These are phyloP conservation scores for Paradisaea rubra DNA, from an alignment of 2,113 vertebrate species.

Conservation along the genomic window DNA sequence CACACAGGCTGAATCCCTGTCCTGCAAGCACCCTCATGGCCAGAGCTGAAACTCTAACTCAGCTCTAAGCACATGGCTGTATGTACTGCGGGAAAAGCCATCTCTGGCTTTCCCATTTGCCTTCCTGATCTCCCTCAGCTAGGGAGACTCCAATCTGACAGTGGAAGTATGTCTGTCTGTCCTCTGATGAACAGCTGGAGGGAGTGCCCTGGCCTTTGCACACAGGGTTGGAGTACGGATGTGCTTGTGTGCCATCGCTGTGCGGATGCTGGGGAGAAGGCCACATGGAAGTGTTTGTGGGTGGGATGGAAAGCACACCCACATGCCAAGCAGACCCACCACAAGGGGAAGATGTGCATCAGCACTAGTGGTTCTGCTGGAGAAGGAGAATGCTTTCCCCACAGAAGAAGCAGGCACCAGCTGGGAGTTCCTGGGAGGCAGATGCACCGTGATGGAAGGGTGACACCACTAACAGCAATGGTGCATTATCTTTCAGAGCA, in stretches of 20 bases:
- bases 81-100: neutral
- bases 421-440: neutral
- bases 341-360: too few relatives aligned
- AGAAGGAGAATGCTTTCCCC: neutral
- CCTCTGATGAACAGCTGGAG: neutral
- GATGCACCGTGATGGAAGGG: neutral
- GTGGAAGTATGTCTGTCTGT: neutral
- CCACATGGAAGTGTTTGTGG: accelerated
- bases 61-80: accelerated
- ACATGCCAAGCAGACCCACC: accelerated
- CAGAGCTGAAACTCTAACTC: neutral
- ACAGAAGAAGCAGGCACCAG: neutral
- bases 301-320: neutral
- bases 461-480: neutral
- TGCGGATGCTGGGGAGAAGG: accelerated
- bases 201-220: neutral
- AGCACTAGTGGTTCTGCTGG: neutral
- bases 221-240: neutral
- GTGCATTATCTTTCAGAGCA: neutral
- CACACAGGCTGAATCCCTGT: neutral
- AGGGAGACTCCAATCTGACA: neutral
- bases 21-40: neutral
- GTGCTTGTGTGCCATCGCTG: accelerated
- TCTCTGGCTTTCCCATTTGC: neutral
- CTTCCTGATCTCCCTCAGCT: neutral